Evolutionary conservation across 2,113 vertebrate genomes (phyloP).

Genomic region (Stegastes partitus): DNA sequence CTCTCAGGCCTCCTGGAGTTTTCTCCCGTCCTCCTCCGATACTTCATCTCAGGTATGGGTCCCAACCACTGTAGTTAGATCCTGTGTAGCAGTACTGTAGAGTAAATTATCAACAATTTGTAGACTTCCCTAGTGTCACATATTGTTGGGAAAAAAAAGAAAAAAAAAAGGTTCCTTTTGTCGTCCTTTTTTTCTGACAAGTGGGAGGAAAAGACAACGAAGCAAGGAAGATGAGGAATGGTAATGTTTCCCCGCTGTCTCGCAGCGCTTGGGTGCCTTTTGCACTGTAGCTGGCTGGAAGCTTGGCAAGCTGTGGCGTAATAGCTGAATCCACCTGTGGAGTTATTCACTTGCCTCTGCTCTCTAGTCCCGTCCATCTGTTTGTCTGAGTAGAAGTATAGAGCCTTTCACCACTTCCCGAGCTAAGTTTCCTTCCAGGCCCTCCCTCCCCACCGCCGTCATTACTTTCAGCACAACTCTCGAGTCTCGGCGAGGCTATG

Average conservation of each 20-base stretch:
- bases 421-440: conserved; percentile 48
- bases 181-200: conserved; percentile 58
- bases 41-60: conserved; percentile 83
- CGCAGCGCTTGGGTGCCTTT: conserved; percentile 22
- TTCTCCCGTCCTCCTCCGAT: conserved; percentile 80
- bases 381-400: conserved; percentile 64
- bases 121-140: conserved; percentile 17
- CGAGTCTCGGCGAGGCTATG: conserved; percentile 48
- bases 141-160: conserved; percentile 28
- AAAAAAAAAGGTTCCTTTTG: conserved; percentile 43
- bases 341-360: conserved; percentile 43
- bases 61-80: conserved; percentile 43
- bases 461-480: conserved; percentile 51
- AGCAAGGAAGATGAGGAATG: conserved; percentile 55
- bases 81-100: conserved; percentile 19
- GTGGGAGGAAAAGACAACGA: conserved; percentile 66
- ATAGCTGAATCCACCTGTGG: conserved; percentile 63
- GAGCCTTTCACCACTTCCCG: conserved; percentile 53
- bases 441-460: conserved; percentile 5
- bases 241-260: conserved; percentile 50
- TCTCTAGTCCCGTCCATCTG: conserved; percentile 66
- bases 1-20: conserved; percentile 82
- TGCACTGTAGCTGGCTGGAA: conserved; percentile 32
- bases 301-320: conserved; percentile 56
- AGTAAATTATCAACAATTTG: conserved; percentile 18